These are phyloP conservation scores for Ptychoptera albimana DNA, from an alignment of 2,888 invertebrate genomes.

Conservation along the genomic window DNA sequence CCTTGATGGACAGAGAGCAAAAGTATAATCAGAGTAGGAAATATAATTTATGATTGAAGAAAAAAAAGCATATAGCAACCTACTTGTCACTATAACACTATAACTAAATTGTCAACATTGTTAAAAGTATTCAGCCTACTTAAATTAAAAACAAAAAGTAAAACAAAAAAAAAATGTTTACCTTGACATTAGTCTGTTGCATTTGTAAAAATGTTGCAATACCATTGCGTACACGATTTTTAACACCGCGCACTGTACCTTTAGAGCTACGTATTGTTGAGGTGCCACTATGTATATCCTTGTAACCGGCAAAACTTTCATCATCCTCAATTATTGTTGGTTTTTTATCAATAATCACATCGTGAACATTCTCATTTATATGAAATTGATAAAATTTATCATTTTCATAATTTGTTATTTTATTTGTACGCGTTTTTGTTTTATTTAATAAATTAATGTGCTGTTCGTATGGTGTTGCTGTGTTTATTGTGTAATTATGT, in stretches of 20 bases:
- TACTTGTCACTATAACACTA: too few relatives aligned
- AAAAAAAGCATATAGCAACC: too few relatives aligned
- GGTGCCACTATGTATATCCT: slow-evolving; percentile 50
- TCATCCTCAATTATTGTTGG: slow-evolving; percentile 28
- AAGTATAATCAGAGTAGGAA: too few relatives aligned
- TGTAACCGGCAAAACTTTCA: slow-evolving; percentile 65
- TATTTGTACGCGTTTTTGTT: too few relatives aligned
- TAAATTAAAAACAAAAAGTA: neutral
- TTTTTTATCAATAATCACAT: slow-evolving; percentile 14
- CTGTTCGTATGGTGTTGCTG: too few relatives aligned
- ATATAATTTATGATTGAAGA: too few relatives aligned
- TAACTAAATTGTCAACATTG: too few relatives aligned
- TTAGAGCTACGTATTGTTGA: slow-evolving; percentile 79
- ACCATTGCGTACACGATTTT: slow-evolving; percentile 85
- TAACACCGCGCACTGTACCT: slow-evolving; percentile 86
- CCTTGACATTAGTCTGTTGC: slow-evolving; percentile 59
- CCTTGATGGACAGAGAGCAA: too few relatives aligned
- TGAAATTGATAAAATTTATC: slow-evolving; percentile 73
- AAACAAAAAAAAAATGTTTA: slow-evolving; percentile 25
- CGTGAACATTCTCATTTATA: slow-evolving; percentile 49
- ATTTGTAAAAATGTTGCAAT: slow-evolving; percentile 89
- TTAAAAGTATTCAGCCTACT: too few relatives aligned
- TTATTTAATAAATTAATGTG: too few relatives aligned
- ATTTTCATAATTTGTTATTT: slow-evolving; percentile 38
- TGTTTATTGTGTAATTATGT: too few relatives aligned